These are phyloP conservation scores for Scaptomyza caliginosa DNA, from an alignment of 2,888 invertebrate genomes.

Conservation along the genomic window DNA sequence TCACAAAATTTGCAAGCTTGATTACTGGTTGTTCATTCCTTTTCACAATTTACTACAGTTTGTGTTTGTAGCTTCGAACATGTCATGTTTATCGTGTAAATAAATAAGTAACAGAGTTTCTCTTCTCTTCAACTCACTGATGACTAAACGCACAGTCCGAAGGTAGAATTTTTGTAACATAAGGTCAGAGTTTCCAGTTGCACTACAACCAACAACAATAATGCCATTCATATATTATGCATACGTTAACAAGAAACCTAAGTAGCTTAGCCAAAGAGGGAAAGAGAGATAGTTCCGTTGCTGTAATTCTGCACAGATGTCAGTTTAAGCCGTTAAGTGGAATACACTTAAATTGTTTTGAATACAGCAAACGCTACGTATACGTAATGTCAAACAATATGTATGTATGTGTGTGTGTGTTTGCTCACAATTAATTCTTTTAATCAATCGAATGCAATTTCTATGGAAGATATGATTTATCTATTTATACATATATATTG, in stretches of 20 bases:
- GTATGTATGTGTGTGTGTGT: neutral
- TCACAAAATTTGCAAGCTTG: neutral
- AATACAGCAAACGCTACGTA: neutral
- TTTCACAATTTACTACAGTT: neutral
- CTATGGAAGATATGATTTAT: constrained; percentile 2
- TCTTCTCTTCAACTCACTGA: neutral
- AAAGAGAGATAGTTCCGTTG: neutral
- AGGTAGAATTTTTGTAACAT: neutral
- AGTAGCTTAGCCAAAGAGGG: neutral
- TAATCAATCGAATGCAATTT: constrained; percentile 9
- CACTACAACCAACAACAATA: neutral
- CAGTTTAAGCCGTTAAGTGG: neutral
- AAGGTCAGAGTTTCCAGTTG: neutral
- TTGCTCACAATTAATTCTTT: constrained; percentile 2
- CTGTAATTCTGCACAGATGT: neutral
- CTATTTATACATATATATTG: constrained; percentile 61
- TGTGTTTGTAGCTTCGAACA: neutral
- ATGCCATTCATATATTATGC: neutral
- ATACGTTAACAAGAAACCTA: no score
- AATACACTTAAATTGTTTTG: neutral
- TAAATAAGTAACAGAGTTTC: neutral
- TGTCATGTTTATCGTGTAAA: neutral
- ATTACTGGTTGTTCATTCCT: neutral
- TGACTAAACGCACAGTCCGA: neutral
- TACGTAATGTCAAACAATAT: constrained; percentile 15